A percentile compares a stretch with the other conserved stretches of the same genome.
Conservation (phyloP, 2,888 invertebrate genomes). For the Balanococcus diminutus region DNA sequence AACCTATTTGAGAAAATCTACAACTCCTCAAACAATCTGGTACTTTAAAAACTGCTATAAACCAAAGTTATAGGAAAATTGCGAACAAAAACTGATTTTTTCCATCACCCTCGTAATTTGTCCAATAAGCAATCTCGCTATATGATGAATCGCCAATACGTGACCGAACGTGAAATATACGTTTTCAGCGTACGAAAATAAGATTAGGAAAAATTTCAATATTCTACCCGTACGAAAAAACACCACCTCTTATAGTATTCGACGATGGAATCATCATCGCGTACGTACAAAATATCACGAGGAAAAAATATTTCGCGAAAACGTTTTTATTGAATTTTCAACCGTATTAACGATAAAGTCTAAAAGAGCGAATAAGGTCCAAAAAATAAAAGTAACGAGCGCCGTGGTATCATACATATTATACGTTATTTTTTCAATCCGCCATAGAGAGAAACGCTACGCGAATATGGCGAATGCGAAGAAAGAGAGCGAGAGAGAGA, state of each 20-base stretch:
- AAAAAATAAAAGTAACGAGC: background rate
- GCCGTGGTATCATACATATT: background rate
- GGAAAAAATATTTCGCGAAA: slow-evolving; percentile 1
- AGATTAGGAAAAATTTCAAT: background rate
- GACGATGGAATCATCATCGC: background rate
- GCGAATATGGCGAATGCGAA: background rate
- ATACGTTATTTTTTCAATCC: background rate
- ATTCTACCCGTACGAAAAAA: background rate
- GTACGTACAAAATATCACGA: background rate
- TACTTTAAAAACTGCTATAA: too few relatives aligned
- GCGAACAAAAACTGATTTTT: background rate
- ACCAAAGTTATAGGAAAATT: too few relatives aligned
- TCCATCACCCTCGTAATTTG: background rate
- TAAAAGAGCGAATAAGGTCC: background rate
- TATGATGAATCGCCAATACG: background rate
- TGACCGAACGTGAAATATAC: background rate
- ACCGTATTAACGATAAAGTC: background rate
- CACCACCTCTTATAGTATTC: background rate
- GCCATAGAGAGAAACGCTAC: background rate
- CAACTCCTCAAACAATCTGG: too few relatives aligned
- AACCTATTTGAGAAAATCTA: too few relatives aligned
- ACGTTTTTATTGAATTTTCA: slow-evolving; percentile 16
- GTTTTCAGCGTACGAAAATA: background rate
- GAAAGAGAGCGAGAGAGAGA: background rate
- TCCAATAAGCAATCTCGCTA: background rate